These are phyloP conservation scores for Clarias gariepinus DNA, from an alignment of 2,113 vertebrate genomes.

Conservation along the genomic window DNA sequence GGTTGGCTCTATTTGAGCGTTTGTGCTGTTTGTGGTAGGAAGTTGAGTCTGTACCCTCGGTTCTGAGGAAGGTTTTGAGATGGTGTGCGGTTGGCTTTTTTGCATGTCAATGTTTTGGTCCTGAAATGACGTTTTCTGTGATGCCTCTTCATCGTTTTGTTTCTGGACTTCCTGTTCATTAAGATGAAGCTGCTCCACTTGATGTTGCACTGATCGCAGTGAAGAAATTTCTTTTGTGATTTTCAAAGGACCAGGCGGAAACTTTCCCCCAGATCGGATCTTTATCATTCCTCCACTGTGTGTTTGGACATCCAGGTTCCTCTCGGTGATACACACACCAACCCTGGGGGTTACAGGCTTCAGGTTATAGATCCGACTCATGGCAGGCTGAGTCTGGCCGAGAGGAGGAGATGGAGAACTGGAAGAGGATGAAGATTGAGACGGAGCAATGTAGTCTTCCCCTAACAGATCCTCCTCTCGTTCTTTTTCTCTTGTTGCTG, in stretches of 20 bases:
- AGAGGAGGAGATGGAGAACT: constrained; percentile 56
- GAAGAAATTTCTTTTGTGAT: constrained; percentile 51
- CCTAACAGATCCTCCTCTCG: constrained; percentile 43
- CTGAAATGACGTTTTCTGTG: constrained; percentile 41
- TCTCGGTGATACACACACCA: constrained; percentile 64
- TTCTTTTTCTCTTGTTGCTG: constrained; percentile 48
- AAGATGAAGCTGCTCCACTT: constrained; percentile 67
- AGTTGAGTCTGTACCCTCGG: constrained; percentile 44
- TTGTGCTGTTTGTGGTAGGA: constrained; percentile 47
- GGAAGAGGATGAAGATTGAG: constrained; percentile 45
- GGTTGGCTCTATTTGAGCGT: constrained; percentile 54
- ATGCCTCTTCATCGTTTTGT: constrained; percentile 6
- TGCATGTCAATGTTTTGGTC: constrained; percentile 48
- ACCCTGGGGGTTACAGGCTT: constrained; percentile 67
- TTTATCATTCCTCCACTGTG: constrained; percentile 59
- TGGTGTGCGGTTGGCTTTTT: constrained; percentile 19
- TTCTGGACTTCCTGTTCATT: constrained; percentile 65
- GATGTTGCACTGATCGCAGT: constrained; percentile 64
- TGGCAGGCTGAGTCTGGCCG: constrained; percentile 60
- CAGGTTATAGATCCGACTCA: constrained; percentile 76
- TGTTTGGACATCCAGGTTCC: constrained; percentile 57
- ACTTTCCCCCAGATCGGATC: constrained; percentile 59
- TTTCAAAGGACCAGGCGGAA: background rate
- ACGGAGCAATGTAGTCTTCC: constrained; percentile 36
- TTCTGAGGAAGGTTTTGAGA: constrained; percentile 45